phyloP scores from a whole-genome alignment of 2,113 vertebrate genomes.

The Triplophysa tibetana region DNA sequence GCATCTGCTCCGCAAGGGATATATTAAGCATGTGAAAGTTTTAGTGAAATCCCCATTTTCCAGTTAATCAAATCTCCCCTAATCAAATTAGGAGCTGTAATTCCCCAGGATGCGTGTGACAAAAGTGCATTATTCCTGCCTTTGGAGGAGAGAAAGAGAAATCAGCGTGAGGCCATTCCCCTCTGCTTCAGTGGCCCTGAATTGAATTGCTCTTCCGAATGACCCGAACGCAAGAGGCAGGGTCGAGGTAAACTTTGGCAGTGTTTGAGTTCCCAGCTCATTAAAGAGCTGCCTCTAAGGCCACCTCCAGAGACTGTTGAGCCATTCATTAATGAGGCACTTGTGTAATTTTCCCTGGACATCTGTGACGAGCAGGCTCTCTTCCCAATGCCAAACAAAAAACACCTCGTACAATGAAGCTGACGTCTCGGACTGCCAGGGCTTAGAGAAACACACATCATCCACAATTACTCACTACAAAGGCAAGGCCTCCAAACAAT shows the following conservation, averaged over 20 bases:
- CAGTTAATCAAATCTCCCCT: slow-evolving; percentile 60
- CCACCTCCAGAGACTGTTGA: slow-evolving; percentile 57
- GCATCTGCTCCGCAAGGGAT: slow-evolving; percentile 54
- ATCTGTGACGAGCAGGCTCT: slow-evolving; percentile 53
- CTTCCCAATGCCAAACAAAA: slow-evolving; percentile 53
- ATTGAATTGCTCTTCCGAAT: slow-evolving; percentile 59
- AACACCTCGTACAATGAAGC: slow-evolving; percentile 52
- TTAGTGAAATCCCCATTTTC: slow-evolving; percentile 60
- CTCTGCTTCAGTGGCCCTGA: slow-evolving; percentile 59
- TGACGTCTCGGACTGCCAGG: slow-evolving; percentile 33
- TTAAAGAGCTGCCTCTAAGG: slow-evolving; percentile 57
- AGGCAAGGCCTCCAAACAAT: slow-evolving; percentile 1
- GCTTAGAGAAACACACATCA: slow-evolving; percentile 38
- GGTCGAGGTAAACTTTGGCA: slow-evolving; percentile 59
- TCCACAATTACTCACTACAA: slow-evolving; percentile 42
- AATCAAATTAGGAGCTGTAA: slow-evolving; percentile 60
- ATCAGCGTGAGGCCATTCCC: slow-evolving; percentile 59
- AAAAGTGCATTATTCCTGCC: slow-evolving; percentile 60
- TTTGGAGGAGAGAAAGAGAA: slow-evolving; percentile 48
- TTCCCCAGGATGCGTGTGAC: slow-evolving; percentile 58
- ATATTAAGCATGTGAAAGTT: slow-evolving; percentile 60
- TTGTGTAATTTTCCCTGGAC: slow-evolving; percentile 58
- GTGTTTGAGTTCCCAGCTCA: slow-evolving; percentile 60
- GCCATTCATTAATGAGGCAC: slow-evolving; percentile 58
- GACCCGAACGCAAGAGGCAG: slow-evolving; percentile 58